phyloP scores from a whole-genome alignment of 2,113 vertebrate genomes.

The Tragelaphus strepsiceros region DNA sequence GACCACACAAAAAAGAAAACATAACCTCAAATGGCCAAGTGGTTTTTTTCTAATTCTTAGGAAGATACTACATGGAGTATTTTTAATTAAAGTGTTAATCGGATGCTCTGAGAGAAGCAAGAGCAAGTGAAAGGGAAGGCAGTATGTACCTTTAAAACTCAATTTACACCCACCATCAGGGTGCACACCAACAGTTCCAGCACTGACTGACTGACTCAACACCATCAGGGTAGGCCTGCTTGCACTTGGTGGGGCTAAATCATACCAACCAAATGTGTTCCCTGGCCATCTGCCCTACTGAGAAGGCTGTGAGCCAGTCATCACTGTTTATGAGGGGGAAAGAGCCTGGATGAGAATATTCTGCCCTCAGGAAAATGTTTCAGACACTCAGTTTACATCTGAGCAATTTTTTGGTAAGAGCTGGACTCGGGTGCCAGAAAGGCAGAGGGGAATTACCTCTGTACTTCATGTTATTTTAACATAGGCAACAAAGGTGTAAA shows the following conservation, averaged over 20 bases:
- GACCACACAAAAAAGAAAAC: neutral
- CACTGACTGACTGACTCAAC: neutral
- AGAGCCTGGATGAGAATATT: neutral
- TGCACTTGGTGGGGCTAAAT: neutral
- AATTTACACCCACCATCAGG: neutral
- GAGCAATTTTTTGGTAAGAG: neutral
- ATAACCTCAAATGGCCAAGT: neutral
- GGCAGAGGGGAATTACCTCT: neutral
- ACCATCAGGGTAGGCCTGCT: neutral
- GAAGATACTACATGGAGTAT: neutral
- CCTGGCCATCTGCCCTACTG: neutral
- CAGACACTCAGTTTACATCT: neutral
- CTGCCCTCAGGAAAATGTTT: neutral
- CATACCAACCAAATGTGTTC: neutral
- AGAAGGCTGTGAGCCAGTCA: neutral
- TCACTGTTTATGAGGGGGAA: neutral
- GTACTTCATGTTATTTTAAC: neutral
- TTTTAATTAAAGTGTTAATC: neutral
- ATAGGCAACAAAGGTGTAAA: neutral
- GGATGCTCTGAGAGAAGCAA: neutral
- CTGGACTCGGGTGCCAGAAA: neutral
- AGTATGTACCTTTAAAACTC: neutral
- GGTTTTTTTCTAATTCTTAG: neutral
- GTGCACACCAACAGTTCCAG: neutral
- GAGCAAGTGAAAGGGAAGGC: neutral